Evolutionary conservation across 2,888 invertebrate genomes (phyloP).

Genomic region (Nemotelus pantherinus): DNA sequence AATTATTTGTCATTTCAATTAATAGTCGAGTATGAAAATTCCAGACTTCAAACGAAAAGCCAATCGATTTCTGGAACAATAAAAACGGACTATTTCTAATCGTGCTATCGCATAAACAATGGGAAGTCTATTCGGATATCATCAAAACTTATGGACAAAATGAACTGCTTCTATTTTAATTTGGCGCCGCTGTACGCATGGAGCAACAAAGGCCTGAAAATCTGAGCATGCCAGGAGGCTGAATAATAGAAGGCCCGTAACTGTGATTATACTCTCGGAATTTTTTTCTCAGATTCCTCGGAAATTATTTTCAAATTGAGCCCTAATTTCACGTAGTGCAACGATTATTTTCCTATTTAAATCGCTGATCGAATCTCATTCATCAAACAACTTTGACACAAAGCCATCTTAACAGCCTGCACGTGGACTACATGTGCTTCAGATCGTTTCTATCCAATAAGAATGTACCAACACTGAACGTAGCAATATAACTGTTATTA

Average conservation of each 20-base stretch:
- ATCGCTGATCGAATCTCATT: neutral
- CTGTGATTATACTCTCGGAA: too few species aligned
- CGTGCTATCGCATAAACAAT: neutral
- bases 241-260: too few species aligned
- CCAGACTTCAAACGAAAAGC: too few species aligned
- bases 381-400: too few species aligned
- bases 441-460: too few species aligned
- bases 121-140: slow-evolving; percentile 18
- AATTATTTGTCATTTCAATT: too few species aligned
- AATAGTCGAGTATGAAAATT: too few species aligned
- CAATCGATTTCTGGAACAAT: too few species aligned
- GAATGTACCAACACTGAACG: too few species aligned
- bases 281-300: neutral
- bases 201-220: neutral
- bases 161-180: slow-evolving; percentile 3
- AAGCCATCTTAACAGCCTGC: too few species aligned
- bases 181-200: neutral
- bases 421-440: too few species aligned
- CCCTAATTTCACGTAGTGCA: slow-evolving; percentile 19
- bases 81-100: neutral
- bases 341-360: slow-evolving; percentile 14
- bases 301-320: slow-evolving; percentile 25
- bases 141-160: neutral
- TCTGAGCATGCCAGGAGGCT: too few species aligned
- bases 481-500: slow-evolving; percentile 2